Conservation (phyloP, 2,797 vertebrate species). For the Alcedo atthis region DNA sequence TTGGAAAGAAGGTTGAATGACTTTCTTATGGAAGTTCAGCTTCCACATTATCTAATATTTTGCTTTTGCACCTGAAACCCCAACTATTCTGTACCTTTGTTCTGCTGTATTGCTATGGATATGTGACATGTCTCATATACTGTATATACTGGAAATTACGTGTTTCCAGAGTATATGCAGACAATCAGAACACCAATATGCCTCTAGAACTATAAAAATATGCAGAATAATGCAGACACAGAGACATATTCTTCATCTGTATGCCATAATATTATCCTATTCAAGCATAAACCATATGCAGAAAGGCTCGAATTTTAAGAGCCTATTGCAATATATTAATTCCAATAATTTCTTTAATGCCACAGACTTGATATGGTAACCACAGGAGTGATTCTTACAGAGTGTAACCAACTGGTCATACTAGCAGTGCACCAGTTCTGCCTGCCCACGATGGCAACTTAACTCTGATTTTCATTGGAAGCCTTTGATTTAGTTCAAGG, state of each 20-base stretch:
- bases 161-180: neutral
- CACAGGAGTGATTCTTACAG: neutral
- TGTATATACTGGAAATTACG: neutral
- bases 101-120: neutral
- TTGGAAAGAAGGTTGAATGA: neutral
- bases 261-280: neutral
- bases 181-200: neutral
- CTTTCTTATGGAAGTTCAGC: neutral
- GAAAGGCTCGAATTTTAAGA: neutral
- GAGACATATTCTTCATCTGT: neutral
- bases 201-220: neutral
- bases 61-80: conserved; percentile 1
- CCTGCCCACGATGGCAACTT: neutral
- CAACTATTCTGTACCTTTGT: neutral
- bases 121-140: neutral
- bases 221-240: neutral
- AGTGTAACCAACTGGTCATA: neutral
- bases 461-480: conserved; percentile 18
- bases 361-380: neutral
- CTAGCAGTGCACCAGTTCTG: neutral
- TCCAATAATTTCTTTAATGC: neutral
- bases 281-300: neutral
- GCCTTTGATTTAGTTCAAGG: conserved; percentile 43
- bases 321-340: neutral
- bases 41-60: neutral